phyloP scores from a whole-genome alignment of 2,888 invertebrate genomes.

The Drosophila bunnanda region DNA sequence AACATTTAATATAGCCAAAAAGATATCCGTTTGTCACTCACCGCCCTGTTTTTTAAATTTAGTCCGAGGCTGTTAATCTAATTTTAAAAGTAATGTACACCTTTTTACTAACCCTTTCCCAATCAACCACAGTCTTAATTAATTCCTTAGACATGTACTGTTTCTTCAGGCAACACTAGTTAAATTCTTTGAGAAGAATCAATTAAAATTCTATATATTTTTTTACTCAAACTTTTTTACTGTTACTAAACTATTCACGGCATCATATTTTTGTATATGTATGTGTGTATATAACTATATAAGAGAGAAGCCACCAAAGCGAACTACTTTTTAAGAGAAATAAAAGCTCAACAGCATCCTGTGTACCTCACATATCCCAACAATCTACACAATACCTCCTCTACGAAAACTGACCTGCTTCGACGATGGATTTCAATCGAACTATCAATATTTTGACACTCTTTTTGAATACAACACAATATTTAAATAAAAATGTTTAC shows the following conservation, averaged over 20 bases:
- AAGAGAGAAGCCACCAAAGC: constrained; percentile 41
- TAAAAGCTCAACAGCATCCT: constrained; percentile 34
- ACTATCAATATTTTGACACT: constrained; percentile 19
- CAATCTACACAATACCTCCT: constrained; percentile 65
- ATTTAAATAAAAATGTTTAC: constrained; percentile 1
- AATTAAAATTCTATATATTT: constrained; percentile 47
- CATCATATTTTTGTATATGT: constrained; percentile 30
- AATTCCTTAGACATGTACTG: constrained; percentile 1
- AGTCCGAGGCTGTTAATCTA: constrained; percentile 8
- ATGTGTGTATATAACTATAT: constrained; percentile 33
- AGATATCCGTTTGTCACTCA: constrained; percentile 20
- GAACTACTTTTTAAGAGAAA: constrained; percentile 27
- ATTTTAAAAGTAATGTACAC: neutral
- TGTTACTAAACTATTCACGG: constrained; percentile 21
- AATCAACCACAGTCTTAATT: constrained; percentile 3
- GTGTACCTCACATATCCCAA: constrained; percentile 62
- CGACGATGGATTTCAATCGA: constrained; percentile 18
- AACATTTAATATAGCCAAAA: constrained; percentile 27
- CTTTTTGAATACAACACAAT: constrained; percentile 17
- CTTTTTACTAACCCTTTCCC: constrained; percentile 1
- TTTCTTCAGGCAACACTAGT: constrained; percentile 45
- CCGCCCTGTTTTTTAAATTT: neutral
- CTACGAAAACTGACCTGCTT: constrained; percentile 47
- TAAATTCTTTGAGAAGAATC: constrained; percentile 39
- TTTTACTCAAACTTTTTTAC: constrained; percentile 43